phyloP scores from a whole-genome alignment of 2,797 vertebrate species.

The Crocodylus rhombifer region DNA sequence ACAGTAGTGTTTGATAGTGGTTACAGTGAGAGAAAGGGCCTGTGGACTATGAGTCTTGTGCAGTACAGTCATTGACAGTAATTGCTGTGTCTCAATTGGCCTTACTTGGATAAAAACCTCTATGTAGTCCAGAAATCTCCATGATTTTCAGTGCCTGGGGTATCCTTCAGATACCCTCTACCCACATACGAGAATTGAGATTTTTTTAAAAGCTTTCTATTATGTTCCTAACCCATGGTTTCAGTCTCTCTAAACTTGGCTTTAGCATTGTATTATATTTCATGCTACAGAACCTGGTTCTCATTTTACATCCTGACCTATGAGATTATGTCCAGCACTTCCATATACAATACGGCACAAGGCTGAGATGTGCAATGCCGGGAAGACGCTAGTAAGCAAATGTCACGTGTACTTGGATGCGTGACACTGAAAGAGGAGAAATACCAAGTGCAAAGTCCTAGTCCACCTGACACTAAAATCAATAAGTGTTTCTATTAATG shows the following conservation, averaged over 20 bases:
- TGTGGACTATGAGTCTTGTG: background rate
- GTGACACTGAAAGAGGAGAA: background rate
- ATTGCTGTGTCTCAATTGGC: background rate
- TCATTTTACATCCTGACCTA: background rate
- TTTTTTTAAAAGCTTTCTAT: no score
- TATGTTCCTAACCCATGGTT: constrained; percentile 10
- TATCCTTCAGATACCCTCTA: background rate
- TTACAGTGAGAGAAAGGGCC: background rate
- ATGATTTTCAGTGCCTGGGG: background rate
- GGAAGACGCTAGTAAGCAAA: background rate
- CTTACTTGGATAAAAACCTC: background rate
- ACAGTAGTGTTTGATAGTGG: background rate
- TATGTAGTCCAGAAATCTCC: background rate
- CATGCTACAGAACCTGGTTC: background rate
- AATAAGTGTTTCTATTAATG: background rate
- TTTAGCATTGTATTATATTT: constrained; percentile 1
- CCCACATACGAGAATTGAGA: no score
- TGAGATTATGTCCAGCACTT: background rate
- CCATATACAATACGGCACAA: background rate
- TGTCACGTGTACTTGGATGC: background rate
- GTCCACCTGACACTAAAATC: background rate
- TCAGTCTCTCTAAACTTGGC: background rate
- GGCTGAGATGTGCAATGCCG: background rate
- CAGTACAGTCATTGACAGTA: background rate
- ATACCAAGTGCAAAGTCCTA: background rate